Evolutionary conservation across 2,888 invertebrate species (phyloP).

Genomic region (Hemithea aestivaria): DNA sequence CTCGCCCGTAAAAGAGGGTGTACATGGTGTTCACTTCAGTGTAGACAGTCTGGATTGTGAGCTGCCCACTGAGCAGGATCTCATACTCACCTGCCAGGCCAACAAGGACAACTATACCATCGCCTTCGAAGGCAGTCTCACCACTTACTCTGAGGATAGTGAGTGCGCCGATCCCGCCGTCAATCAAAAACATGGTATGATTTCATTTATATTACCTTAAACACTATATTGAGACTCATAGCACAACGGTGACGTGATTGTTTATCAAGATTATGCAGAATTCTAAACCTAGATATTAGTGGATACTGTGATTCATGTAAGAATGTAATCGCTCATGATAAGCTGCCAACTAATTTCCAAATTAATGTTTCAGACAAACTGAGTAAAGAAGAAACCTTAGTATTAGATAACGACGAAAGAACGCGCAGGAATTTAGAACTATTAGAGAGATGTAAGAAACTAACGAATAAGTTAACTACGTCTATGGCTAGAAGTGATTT

Average conservation of each 20-base stretch:
- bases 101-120: constrained; percentile 97
- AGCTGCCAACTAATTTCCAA: constrained; percentile 36
- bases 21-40: constrained; percentile 88
- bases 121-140: constrained; percentile 93
- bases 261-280: constrained; percentile 36
- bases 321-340: constrained; percentile 43
- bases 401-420: constrained; percentile 74
- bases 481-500: constrained; percentile 94
- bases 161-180: constrained; percentile 80
- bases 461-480: constrained; percentile 80
- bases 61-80: constrained; percentile 87
- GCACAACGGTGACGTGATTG: constrained; percentile 41
- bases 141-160: constrained; percentile 91
- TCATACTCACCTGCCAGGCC: constrained; percentile 93
- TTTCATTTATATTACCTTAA: neutral
- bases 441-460: constrained; percentile 75
- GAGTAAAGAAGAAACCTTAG: constrained; percentile 62
- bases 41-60: constrained; percentile 95
- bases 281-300: constrained; percentile 23
- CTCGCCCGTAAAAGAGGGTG: constrained; percentile 92
- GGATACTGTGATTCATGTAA: constrained; percentile 40
- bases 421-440: constrained; percentile 79
- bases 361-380: constrained; percentile 66
- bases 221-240: constrained; percentile 9
- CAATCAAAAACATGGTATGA: constrained; percentile 74